phyloP scores from a whole-genome alignment of 2,888 invertebrate species.

The Aromia moschata region DNA sequence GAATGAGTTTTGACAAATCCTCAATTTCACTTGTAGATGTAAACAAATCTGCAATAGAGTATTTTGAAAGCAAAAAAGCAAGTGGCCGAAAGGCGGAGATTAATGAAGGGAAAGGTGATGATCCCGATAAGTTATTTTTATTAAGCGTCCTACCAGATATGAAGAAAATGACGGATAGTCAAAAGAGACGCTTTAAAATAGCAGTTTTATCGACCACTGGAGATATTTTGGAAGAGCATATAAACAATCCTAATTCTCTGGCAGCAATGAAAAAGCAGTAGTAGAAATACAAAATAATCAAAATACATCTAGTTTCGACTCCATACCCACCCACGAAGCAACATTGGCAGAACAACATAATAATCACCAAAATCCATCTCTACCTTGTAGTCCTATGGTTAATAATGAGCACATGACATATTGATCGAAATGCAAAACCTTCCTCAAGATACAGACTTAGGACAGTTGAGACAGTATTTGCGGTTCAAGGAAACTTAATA shows the following conservation, averaged over 20 bases:
- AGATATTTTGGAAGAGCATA: conserved; percentile 27
- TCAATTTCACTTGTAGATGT: conserved; percentile 7
- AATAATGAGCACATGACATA: background rate
- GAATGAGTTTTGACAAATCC: background rate
- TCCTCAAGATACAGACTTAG: conserved; percentile 1
- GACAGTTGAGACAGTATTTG: conserved; percentile 5
- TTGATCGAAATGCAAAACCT: conserved; percentile 10
- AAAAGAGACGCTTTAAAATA: conserved; percentile 67
- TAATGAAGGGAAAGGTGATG: conserved; percentile 35
- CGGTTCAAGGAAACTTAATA: conserved; percentile 4
- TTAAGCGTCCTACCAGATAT: conserved; percentile 67
- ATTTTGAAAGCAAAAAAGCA: conserved; percentile 34
- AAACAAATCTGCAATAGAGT: conserved; percentile 13
- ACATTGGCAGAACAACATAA: background rate
- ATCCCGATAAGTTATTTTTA: conserved; percentile 64
- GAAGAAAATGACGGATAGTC: conserved; percentile 62
- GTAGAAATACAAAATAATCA: conserved; percentile 1
- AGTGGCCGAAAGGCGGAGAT: conserved; percentile 43
- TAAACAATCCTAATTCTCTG: background rate
- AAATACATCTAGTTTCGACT: conserved; percentile 1
- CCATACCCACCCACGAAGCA: background rate
- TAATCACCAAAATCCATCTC: conserved; percentile 2
- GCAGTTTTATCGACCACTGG: conserved; percentile 57
- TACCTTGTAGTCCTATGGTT: background rate
- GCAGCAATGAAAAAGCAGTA: background rate